A percentile compares a stretch with the other conserved stretches of the same genome.
Conservation (phyloP, 2,888 invertebrate genomes). For the Acronicta leporina region DNA sequence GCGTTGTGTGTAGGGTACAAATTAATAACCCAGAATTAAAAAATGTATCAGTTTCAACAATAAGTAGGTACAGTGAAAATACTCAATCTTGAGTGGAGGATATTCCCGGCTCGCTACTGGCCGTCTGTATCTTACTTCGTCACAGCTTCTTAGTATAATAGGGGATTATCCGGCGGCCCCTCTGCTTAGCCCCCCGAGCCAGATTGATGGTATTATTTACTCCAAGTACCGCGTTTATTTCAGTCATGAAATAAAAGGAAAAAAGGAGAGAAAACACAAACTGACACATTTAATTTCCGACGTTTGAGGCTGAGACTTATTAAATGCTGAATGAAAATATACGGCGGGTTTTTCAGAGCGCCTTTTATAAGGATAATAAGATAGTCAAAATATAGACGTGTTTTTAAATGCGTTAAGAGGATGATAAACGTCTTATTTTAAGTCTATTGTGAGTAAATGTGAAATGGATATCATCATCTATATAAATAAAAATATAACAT, state of each 20-base stretch:
- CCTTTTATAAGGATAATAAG: conserved; percentile 30
- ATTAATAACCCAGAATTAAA: no score
- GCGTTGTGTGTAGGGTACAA: no score
- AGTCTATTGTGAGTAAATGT: conserved; percentile 6
- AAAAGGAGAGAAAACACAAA: conserved; percentile 23
- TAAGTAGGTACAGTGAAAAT: no score
- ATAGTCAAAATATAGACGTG: conserved; percentile 26
- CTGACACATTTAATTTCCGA: conserved; percentile 47
- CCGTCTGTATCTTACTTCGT: conserved; percentile 9
- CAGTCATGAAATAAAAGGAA: conserved; percentile 25
- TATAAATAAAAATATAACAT: no score
- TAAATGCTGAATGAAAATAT: conserved; percentile 36
- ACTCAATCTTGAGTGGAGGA: neutral
- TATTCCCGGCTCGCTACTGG: neutral
- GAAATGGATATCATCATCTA: conserved; percentile 13
- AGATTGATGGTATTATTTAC: conserved; percentile 61
- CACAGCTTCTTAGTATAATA: conserved; percentile 45
- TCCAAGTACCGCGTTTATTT: conserved; percentile 40
- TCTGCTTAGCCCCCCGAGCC: conserved; percentile 41
- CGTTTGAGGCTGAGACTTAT: conserved; percentile 37
- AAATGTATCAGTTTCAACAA: no score
- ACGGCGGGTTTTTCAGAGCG: conserved; percentile 20
- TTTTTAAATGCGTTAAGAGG: conserved; percentile 39
- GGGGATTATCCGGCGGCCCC: conserved; percentile 45
- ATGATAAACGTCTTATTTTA: conserved; percentile 26